phyloP scores from a whole-genome alignment of 2,888 invertebrate species.

The Orthosia cruda region DNA sequence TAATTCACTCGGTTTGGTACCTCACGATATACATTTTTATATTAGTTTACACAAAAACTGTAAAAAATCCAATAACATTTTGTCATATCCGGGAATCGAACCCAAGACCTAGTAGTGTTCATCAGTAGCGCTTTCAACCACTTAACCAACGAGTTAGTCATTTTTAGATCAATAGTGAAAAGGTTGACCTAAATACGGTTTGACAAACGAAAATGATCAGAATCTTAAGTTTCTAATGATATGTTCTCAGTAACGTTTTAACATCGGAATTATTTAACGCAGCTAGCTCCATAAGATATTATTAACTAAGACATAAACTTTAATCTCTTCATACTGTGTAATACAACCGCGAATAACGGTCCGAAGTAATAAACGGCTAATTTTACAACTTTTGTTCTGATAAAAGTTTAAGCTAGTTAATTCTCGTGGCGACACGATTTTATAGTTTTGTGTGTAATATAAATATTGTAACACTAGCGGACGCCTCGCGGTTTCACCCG shows the following conservation, averaged over 20 bases:
- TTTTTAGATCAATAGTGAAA: not conserved
- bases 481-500: no score
- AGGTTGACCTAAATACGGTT: not conserved
- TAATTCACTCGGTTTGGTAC: no score
- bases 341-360: slow-evolving; percentile 24
- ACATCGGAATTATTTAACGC: slow-evolving; percentile 7
- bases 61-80: no score
- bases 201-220: slow-evolving; percentile 6
- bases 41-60: no score
- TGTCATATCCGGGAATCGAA: no score
- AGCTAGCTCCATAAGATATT: slow-evolving; percentile 16
- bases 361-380: not conserved
- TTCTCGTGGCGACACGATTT: not conserved
- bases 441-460: not conserved
- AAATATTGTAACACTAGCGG: not conserved
- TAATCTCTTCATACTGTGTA: slow-evolving; percentile 36
- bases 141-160: no score
- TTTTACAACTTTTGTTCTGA: slow-evolving; percentile 10
- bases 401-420: not conserved
- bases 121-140: no score
- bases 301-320: slow-evolving; percentile 42
- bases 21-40: no score
- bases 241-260: slow-evolving; percentile 14
- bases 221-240: slow-evolving; percentile 28
- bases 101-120: no score